Conservation (phyloP, 2,797 vertebrate genomes). For the Melanotaenia nigrans region DNA sequence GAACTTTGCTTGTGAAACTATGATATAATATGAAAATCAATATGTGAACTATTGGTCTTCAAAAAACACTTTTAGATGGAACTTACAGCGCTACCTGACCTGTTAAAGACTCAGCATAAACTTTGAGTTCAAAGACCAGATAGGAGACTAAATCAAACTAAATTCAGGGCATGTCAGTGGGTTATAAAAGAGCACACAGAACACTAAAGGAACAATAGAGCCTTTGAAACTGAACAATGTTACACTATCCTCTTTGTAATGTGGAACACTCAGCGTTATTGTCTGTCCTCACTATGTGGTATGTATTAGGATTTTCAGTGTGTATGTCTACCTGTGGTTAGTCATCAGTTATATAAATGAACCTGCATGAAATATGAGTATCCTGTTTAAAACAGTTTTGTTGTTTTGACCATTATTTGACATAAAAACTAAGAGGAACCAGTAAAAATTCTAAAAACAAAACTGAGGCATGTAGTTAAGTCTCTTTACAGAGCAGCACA, state of each 20-base stretch:
- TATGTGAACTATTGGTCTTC: neutral
- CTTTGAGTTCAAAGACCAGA: constrained; percentile 19
- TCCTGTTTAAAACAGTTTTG: neutral
- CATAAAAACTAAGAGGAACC: neutral
- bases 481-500: neutral
- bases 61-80: constrained; percentile 7
- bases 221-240: constrained; percentile 24
- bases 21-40: neutral
- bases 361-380: constrained; percentile 1
- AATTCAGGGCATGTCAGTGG: constrained; percentile 33
- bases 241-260: constrained; percentile 20
- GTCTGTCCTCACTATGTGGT: constrained; percentile 1
- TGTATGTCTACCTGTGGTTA: constrained; percentile 13
- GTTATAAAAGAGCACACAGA: constrained; percentile 17
- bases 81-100: constrained; percentile 9
- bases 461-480: neutral
- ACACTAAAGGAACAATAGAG: constrained; percentile 37
- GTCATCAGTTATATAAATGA: constrained; percentile 13
- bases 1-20: neutral
- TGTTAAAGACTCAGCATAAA: constrained; percentile 28
- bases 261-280: constrained; percentile 9
- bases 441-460: neutral
- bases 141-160: constrained; percentile 20
- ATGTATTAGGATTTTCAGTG: constrained; percentile 10
- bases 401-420: neutral